Evolutionary conservation across 53 echinoderm and acorn worm genomes (phyloP).

Genomic region (Holothuria leucospilota): DNA sequence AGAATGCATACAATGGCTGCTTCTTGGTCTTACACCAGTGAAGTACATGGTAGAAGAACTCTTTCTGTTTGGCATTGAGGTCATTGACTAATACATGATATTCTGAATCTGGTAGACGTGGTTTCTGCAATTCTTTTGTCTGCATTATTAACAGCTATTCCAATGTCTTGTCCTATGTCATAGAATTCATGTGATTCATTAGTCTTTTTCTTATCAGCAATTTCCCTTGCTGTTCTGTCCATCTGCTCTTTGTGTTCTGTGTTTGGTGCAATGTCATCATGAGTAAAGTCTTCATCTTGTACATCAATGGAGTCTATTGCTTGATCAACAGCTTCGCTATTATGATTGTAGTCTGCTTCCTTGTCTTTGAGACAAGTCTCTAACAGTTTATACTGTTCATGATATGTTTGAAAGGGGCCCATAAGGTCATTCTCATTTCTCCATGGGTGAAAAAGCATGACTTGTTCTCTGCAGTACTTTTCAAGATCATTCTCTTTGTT

Average conservation of each 20-base stretch:
- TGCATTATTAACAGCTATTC: constrained; percentile 19
- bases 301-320: not conserved
- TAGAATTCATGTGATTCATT: not conserved
- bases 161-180: constrained; percentile 45
- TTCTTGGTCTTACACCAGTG: constrained; percentile 38
- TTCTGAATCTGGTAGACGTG: constrained; percentile 12
- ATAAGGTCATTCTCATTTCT: not conserved
- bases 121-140: not conserved
- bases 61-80: constrained; percentile 47
- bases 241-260: constrained; percentile 17
- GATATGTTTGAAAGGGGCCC: not conserved
- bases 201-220: not conserved
- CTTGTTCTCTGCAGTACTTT: not conserved
- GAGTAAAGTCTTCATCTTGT: not conserved
- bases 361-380: not conserved
- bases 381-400: not conserved
- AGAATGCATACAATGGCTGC: constrained; percentile 23
- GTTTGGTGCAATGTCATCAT: constrained; percentile 15
- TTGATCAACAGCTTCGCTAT: too few species aligned
- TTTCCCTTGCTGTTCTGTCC: not conserved
- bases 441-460: too few species aligned
- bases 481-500: not conserved
- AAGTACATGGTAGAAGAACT: constrained; percentile 45
- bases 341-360: too few species aligned
- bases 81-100: not conserved